Conservation (phyloP, 2,888 invertebrate genomes). For the Drosophila fulvimacula region DNA sequence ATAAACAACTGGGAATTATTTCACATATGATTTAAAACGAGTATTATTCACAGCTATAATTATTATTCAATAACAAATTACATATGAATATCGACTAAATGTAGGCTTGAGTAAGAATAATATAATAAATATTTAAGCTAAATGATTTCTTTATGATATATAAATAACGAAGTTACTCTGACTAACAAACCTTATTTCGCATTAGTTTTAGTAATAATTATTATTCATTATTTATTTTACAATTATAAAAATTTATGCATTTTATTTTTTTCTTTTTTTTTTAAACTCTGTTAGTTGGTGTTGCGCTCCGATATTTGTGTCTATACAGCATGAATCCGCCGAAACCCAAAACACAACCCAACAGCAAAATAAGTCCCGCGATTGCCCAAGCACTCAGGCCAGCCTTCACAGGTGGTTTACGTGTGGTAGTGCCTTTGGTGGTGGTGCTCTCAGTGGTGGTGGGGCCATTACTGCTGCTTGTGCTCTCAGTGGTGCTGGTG, state of each 20-base stretch:
- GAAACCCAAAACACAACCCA: conserved; percentile 7
- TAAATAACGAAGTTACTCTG: not conserved
- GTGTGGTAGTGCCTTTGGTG: not conserved
- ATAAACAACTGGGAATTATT: too few species aligned
- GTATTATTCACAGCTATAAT: not conserved
- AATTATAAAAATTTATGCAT: not conserved
- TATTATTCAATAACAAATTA: not conserved
- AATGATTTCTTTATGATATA: too few species aligned
- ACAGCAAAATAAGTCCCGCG: conserved; percentile 18
- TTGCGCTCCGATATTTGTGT: not conserved
- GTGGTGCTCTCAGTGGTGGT: not conserved
- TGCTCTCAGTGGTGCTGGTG: not conserved
- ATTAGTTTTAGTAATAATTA: not conserved
- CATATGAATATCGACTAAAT: not conserved
- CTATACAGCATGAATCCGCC: conserved; percentile 5
- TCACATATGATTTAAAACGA: too few species aligned
- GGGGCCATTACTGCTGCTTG: too few species aligned
- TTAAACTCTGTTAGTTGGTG: not conserved
- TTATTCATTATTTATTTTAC: not conserved
- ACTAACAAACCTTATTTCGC: not conserved
- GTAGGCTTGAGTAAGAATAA: not conserved
- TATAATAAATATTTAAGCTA: too few species aligned
- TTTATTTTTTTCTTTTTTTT: not conserved
- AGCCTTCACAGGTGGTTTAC: not conserved
- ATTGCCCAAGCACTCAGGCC: conserved; percentile 25